A percentile compares a stretch with the other conserved stretches of the same genome.
phyloP scores from a whole-genome alignment of 2,113 vertebrate species.

The Gymnobelideus leadbeateri region DNA sequence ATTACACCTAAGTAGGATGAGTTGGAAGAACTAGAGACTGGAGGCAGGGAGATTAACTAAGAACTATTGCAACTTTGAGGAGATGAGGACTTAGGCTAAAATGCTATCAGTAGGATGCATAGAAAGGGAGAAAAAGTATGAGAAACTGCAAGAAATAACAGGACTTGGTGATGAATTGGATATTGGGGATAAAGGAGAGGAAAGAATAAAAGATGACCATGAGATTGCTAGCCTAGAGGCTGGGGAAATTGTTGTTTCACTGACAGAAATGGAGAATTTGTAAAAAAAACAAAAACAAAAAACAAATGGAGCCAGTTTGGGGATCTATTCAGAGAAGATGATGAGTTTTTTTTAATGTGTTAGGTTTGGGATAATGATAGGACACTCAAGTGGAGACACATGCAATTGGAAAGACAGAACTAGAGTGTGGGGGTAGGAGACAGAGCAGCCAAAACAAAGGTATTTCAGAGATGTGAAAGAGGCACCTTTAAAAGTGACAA shows the following conservation, averaged over 20 bases:
- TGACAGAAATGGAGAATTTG: neutral
- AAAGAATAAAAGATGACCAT: neutral
- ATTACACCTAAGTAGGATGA: no score
- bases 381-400: neutral
- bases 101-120: neutral
- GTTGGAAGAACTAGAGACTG: neutral
- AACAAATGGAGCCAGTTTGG: neutral
- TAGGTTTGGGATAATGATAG: neutral
- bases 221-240: neutral
- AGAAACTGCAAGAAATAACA: neutral
- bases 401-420: neutral
- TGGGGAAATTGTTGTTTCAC: neutral
- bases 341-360: neutral
- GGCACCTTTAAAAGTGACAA: slow-evolving; percentile 16
- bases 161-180: neutral
- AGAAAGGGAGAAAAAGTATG: neutral
- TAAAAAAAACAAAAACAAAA: neutral
- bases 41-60: neutral
- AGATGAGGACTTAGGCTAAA: neutral
- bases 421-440: neutral
- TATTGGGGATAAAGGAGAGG: neutral
- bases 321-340: neutral
- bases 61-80: neutral
- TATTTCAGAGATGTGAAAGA: slow-evolving; percentile 27
- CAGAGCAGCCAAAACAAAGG: neutral